Conservation (phyloP, 2,113 vertebrate species). For the Lepisosteus oculatus region DNA sequence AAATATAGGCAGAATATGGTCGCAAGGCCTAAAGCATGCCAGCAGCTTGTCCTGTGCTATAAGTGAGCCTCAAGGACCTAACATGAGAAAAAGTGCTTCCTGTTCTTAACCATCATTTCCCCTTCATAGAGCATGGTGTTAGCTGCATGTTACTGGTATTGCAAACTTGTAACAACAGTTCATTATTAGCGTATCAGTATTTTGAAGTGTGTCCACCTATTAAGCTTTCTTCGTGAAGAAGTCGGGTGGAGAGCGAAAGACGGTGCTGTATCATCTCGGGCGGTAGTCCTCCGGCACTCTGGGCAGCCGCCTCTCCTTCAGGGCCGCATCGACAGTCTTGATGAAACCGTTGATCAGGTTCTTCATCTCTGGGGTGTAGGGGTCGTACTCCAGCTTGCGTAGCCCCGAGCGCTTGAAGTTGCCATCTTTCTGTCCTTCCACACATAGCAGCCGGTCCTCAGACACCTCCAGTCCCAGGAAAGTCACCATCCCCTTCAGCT, state of each 20-base stretch:
- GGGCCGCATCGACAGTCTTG: slow-evolving; percentile 75
- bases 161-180: neutral
- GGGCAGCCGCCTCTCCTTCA: slow-evolving; percentile 77
- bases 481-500: slow-evolving; percentile 85
- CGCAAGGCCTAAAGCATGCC: no score
- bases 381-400: slow-evolving; percentile 88
- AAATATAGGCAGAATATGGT: no score
- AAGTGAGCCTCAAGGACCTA: no score
- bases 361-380: slow-evolving; percentile 86
- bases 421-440: slow-evolving; percentile 93
- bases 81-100: no score
- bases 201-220: neutral
- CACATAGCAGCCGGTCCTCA: slow-evolving; percentile 89
- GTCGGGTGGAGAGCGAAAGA: neutral
- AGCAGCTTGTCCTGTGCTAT: no score
- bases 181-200: neutral
- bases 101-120: neutral
- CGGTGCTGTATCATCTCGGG: slow-evolving; percentile 80
- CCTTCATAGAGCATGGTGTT: neutral
- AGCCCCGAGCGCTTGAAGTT: slow-evolving; percentile 95
- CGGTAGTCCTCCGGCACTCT: slow-evolving; percentile 87
- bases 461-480: slow-evolving; percentile 75
- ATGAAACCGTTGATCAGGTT: slow-evolving; percentile 77
- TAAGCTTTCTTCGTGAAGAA: neutral
- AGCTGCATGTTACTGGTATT: slow-evolving; percentile 14